These are phyloP conservation scores for Lycocorax pyrrhopterus DNA, from an alignment of 2,113 vertebrate genomes.

Conservation along the genomic window DNA sequence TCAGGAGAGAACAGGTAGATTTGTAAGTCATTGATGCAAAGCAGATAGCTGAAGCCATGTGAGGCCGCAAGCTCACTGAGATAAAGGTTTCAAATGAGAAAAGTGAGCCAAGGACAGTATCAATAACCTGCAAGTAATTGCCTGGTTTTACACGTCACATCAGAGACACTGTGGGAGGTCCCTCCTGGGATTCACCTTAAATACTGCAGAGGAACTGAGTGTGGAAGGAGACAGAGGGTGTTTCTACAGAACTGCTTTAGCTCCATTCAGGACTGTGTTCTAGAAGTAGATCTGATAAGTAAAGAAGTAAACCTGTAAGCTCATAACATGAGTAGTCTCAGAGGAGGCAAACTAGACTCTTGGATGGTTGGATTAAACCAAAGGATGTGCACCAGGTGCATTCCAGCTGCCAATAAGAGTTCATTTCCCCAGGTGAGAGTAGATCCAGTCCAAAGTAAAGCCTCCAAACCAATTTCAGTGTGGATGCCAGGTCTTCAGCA, in stretches of 20 bases:
- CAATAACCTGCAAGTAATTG: conserved; percentile 49
- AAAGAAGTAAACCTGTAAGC: neutral
- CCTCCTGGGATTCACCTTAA: conserved; percentile 6
- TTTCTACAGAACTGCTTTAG: neutral
- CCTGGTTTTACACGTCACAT: neutral
- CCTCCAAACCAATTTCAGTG: neutral
- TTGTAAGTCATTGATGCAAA: conserved; percentile 59
- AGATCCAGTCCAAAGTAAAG: neutral
- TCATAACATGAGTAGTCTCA: neutral
- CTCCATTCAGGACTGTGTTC: neutral
- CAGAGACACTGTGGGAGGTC: neutral
- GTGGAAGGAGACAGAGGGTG: neutral
- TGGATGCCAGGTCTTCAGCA: neutral
- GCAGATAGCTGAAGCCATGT: conserved; percentile 33
- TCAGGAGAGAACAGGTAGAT: conserved; percentile 40
- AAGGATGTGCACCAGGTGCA: neutral
- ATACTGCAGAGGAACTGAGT: neutral
- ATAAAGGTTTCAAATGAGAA: conserved; percentile 41
- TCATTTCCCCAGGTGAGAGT: neutral
- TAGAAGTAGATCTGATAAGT: neutral
- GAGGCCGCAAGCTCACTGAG: neutral
- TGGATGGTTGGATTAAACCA: neutral
- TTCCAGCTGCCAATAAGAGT: neutral
- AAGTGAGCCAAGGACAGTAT: conserved; percentile 43
- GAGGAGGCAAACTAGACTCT: neutral